Percentiles rank a stretch among this genome's conserved stretches.
Conservation (phyloP, 2,113 vertebrate genomes). For the Agelaius phoeniceus region DNA sequence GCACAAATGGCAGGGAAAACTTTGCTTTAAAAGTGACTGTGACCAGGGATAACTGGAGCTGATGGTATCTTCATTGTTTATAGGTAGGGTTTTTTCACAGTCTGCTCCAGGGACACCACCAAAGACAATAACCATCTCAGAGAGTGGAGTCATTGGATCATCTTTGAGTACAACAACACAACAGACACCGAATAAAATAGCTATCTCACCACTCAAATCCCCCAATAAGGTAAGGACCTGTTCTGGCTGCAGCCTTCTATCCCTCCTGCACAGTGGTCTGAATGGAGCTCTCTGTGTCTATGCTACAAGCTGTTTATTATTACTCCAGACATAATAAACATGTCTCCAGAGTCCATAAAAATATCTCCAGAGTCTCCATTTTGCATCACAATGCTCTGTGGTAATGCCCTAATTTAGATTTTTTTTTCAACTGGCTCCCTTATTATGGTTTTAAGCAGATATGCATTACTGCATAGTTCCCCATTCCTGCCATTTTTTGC, state of each 20-base stretch:
- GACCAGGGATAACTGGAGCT: conserved; percentile 3
- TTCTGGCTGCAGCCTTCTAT: neutral
- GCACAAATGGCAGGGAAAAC: neutral
- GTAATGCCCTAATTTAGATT: neutral
- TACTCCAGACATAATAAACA: neutral
- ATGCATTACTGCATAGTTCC: neutral
- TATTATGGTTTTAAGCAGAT: neutral
- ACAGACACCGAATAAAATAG: conserved; percentile 93
- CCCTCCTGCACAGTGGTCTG: neutral
- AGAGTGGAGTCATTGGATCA: conserved; percentile 80
- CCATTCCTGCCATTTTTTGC: neutral
- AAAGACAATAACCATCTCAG: conserved; percentile 88
- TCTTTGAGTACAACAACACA: conserved; percentile 80
- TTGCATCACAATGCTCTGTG: neutral
- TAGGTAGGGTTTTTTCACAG: conserved; percentile 92
- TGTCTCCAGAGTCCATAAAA: neutral
- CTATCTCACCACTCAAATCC: conserved; percentile 96
- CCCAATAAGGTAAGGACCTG: conserved; percentile 90
- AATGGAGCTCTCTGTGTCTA: neutral
- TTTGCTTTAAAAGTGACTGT: neutral
- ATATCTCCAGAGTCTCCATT: neutral
- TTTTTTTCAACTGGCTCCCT: neutral
- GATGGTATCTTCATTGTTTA: conserved; percentile 53
- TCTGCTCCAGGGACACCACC: conserved; percentile 84
- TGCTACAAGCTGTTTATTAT: neutral